Percentiles rank a stretch among this genome's conserved stretches.
These are phyloP conservation scores for Cephalotes varians DNA, from an alignment of 2,888 invertebrate species.

Conservation along the genomic window DNA sequence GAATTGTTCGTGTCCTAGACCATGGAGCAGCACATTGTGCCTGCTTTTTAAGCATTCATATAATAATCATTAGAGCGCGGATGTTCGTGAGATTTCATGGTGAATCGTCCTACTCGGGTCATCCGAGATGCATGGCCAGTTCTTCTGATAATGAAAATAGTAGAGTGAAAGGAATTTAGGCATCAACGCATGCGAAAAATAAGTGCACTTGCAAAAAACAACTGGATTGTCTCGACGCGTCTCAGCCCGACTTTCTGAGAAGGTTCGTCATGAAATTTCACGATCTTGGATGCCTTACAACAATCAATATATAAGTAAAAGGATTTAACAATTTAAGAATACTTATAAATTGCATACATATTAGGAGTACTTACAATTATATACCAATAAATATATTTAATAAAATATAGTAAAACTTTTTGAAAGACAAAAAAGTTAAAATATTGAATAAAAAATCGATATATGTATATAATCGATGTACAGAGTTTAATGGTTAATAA, in stretches of 20 bases:
- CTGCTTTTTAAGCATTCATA: background rate
- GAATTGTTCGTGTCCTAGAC: background rate
- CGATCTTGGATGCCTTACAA: background rate
- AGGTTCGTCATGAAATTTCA: background rate
- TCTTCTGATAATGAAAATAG: background rate
- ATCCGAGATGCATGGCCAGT: background rate
- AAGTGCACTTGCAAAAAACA: background rate
- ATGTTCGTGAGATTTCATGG: background rate
- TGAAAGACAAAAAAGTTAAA: too few species aligned
- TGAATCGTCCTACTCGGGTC: background rate
- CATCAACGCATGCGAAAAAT: background rate
- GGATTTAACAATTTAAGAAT: too few species aligned
- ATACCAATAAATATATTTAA: too few species aligned
- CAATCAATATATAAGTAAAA: background rate
- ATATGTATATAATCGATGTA: too few species aligned
- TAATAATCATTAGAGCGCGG: background rate
- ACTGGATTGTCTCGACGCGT: background rate
- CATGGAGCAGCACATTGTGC: background rate
- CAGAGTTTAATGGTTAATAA: too few species aligned
- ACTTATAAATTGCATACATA: too few species aligned
- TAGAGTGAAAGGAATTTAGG: background rate
- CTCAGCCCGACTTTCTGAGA: background rate
- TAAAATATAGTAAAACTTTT: too few species aligned
- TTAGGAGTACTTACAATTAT: too few species aligned
- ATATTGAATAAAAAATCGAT: too few species aligned